Evolutionary conservation across 1,140 invertebrate genomes (phyloP), one percentile per base, ranked within the genome.

Genomic region (Zeugodacus cucurbitae): DNA sequence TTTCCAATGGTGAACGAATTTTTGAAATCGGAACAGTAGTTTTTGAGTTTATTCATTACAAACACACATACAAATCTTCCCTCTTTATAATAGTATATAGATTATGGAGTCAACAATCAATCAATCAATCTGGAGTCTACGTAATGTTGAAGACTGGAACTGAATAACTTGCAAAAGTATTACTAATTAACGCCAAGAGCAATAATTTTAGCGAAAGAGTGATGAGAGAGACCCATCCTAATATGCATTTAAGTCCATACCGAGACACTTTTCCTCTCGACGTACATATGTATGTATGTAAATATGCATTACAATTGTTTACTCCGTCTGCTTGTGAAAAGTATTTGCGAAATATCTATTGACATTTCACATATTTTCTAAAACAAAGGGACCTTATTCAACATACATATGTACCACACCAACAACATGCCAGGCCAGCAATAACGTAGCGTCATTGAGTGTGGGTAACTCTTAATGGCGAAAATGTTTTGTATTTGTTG

Each of bases 301-400:
- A 7, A 54, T 54, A 54, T 54, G 48, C 48, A 6, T 26, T 62
- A 7, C 22, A 22, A 74, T 20, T 74, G 67, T 74, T 37, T 74
- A 32, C 32, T 22, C 17, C 5, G 34, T 74, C 34, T 74, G 32
- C 67, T 74, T 37, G 67, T 37, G 14, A 41, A 74, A 41, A 74
- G 32, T 8, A 91, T 91, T 92, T 92, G 90, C 90, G 89, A 92
- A 91, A 92, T 92, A 92, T 89, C 90, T 92, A 90, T 92, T 92
- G 90, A 92, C 91, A 92, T 91, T 92, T 92, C 91, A 91, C 91
- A 92, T 92, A 92, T 92, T 92, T 92, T 92, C 91, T 92, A 92
- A 92, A 92, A 92, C 90, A 92, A 91, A 89, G 92, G 92, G 11
- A 3, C 14, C 91, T 90, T 91, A 87, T 88, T 89, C 88, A 90